Percentiles rank a stretch among this genome's conserved stretches.
phyloP scores from a whole-genome alignment of 2,888 invertebrate genomes.

The Cephus rjabovi region DNA sequence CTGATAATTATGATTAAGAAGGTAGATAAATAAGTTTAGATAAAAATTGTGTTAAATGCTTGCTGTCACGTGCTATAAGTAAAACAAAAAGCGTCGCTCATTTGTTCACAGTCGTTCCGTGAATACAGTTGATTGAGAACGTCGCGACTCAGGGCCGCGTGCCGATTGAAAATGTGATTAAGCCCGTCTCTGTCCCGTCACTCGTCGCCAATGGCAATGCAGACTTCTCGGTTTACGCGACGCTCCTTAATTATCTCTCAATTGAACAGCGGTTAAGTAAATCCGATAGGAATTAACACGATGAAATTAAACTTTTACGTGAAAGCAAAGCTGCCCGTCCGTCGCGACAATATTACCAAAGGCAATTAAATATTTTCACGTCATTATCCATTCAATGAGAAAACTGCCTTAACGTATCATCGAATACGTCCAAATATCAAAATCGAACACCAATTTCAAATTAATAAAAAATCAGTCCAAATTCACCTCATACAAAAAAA shows the following conservation, averaged over 20 bases:
- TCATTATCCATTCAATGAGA: neutral
- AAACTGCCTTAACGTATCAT: neutral
- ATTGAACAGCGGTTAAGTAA: constrained; percentile 35
- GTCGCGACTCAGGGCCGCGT: constrained; percentile 11
- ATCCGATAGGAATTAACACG: constrained; percentile 25
- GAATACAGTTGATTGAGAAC: constrained; percentile 4
- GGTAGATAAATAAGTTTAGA: neutral
- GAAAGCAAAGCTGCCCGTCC: neutral
- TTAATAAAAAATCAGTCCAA: neutral
- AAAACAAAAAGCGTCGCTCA: neutral
- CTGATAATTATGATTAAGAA: neutral
- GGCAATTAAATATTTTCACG: neutral
- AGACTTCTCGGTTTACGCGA: constrained; percentile 10
- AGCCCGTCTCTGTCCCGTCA: constrained; percentile 15
- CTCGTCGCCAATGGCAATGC: constrained; percentile 9
- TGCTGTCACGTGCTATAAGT: too few species aligned
- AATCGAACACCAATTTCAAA: neutral
- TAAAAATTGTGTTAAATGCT: too few species aligned
- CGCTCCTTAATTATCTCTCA: constrained; percentile 30
- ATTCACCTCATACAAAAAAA: neutral
- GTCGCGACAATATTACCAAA: neutral
- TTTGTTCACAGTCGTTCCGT: neutral
- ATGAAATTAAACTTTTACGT: constrained; percentile 32
- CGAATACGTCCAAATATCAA: neutral
- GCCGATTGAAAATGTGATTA: constrained; percentile 38